Percentiles rank a stretch among this genome's conserved stretches.
phyloP scores from a whole-genome alignment of 1,140 invertebrate genomes.

The Patella vulgata region DNA sequence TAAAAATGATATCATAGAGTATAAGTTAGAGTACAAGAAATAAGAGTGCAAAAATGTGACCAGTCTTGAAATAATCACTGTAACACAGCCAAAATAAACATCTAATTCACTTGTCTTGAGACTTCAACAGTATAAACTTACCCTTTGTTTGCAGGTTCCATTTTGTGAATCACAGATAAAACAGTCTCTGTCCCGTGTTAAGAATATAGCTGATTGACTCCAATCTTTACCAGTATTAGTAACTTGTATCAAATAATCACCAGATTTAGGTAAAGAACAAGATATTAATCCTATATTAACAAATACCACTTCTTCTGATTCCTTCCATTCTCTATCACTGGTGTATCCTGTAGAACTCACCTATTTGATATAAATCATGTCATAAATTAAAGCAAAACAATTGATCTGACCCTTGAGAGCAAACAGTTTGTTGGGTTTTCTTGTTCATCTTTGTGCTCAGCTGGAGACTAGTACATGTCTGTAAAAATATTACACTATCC shows the following conservation, averaged over 20 bases:
- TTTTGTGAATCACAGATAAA: slow-evolving; percentile 34
- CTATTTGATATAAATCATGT: slow-evolving; percentile 14
- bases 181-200: slow-evolving; percentile 46
- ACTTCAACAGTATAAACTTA: slow-evolving; percentile 15
- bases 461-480: too few species aligned
- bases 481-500: too few species aligned
- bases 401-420: neutral
- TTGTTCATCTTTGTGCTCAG: too few species aligned
- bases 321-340: neutral
- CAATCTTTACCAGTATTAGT: slow-evolving; percentile 29
- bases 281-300: slow-evolving; percentile 29
- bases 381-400: neutral
- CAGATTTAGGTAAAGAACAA: slow-evolving; percentile 22
- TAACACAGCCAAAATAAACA: neutral
- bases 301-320: slow-evolving; percentile 10
- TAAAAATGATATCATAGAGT: too few species aligned
- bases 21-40: too few species aligned
- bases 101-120: too few species aligned
- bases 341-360: slow-evolving; percentile 26
- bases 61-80: too few species aligned
- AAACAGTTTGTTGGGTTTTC: too few species aligned
- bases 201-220: slow-evolving; percentile 33
- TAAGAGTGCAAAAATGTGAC: too few species aligned
- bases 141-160: slow-evolving; percentile 41
- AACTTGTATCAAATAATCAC: slow-evolving; percentile 30